Conservation (phyloP, 2,888 invertebrate genomes). For the Melangyna quadrimaculata region DNA sequence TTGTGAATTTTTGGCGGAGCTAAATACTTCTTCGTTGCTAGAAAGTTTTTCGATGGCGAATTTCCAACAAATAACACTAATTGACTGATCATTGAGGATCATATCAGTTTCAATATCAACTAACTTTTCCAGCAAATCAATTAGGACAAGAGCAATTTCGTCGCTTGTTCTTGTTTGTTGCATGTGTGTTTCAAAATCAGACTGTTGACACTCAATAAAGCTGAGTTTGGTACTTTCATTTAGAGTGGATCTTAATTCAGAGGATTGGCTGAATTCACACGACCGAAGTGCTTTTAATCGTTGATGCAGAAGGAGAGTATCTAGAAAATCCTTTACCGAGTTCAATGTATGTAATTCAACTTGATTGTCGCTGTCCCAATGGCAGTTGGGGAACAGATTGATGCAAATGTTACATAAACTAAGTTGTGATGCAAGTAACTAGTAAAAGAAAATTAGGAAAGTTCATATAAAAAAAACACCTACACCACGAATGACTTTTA, state of each 20-base stretch:
- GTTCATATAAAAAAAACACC: no score
- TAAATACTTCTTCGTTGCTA: constrained; percentile 70
- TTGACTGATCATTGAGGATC: constrained; percentile 75
- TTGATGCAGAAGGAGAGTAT: constrained; percentile 75
- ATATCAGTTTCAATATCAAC: constrained; percentile 76
- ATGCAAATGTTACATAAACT: constrained; percentile 78
- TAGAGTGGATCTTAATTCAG: constrained; percentile 15
- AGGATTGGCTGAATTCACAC: constrained; percentile 33
- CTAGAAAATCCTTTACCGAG: constrained; percentile 75
- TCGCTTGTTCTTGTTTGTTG: constrained; percentile 76
- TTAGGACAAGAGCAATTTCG: constrained; percentile 78
- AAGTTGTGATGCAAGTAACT: constrained; percentile 79
- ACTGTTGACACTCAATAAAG: constrained; percentile 1
- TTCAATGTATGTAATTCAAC: constrained; percentile 71
- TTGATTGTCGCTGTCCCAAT: constrained; percentile 76
- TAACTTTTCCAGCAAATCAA: constrained; percentile 77
- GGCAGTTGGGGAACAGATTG: constrained; percentile 80
- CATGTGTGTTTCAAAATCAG: constrained; percentile 73
- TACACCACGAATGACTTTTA: background rate
- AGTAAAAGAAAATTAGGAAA: constrained; percentile 32
- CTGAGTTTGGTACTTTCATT: background rate
- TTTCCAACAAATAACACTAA: constrained; percentile 77
- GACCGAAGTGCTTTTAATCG: constrained; percentile 58
- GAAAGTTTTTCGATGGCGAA: constrained; percentile 78
- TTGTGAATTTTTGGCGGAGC: constrained; percentile 74